phyloP scores from a whole-genome alignment of 1,140 invertebrate genomes.

The Palaemon carinicauda region DNA sequence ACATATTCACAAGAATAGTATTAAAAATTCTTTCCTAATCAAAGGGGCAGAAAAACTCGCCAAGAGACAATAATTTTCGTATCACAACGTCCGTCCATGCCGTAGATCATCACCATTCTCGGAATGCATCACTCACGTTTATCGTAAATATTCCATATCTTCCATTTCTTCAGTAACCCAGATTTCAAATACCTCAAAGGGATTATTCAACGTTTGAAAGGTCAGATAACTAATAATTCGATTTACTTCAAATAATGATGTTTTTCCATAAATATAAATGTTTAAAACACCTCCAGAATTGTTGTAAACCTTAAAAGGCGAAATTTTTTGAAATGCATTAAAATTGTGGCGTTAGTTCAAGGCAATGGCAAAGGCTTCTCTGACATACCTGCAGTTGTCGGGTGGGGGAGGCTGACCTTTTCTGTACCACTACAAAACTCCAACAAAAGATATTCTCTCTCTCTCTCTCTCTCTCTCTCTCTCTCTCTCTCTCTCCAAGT shows the following conservation, averaged over 20 bases:
- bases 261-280: no score
- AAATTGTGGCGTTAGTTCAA: neutral
- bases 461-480: neutral
- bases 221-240: no score
- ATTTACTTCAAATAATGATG: no score
- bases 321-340: neutral
- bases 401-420: neutral
- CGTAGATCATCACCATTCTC: conserved; percentile 35
- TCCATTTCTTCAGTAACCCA: neutral
- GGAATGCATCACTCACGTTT: conserved; percentile 17
- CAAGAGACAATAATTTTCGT: conserved; percentile 33
- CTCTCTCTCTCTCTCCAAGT: neutral
- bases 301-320: neutral
- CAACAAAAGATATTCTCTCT: no score
- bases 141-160: neutral
- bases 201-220: no score
- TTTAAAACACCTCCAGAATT: neutral
- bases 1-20: neutral
- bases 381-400: neutral
- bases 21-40: neutral
- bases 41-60: neutral
- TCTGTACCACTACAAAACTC: neutral
- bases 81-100: conserved; percentile 18
- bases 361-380: neutral
- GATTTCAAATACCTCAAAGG: neutral